Conservation (phyloP, 2,888 invertebrate genomes). For the Schrankia costaestrigalis region DNA sequence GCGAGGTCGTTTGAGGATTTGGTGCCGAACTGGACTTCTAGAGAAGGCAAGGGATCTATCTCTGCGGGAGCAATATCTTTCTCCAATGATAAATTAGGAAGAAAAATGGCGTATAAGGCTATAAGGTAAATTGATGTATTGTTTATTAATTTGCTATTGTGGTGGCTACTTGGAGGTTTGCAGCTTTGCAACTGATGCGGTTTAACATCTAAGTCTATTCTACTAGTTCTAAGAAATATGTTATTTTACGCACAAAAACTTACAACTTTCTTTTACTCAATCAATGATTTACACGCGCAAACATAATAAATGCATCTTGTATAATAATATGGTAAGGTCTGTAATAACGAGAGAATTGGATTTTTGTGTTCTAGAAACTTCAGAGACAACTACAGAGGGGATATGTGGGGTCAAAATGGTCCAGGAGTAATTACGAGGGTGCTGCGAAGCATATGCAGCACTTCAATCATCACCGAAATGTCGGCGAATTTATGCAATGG, state of each 20-base stretch:
- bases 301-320: too few relatives aligned
- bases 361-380: too few relatives aligned
- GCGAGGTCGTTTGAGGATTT: conserved; percentile 26
- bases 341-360: too few relatives aligned
- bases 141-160: too few relatives aligned
- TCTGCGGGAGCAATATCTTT: conserved; percentile 9
- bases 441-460: conserved; percentile 73
- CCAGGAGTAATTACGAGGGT: conserved; percentile 84
- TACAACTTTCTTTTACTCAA: too few relatives aligned
- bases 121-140: conserved; percentile 10
- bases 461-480: conserved; percentile 8
- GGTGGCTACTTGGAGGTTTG: too few relatives aligned
- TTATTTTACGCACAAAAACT: too few relatives aligned
- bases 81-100: conserved; percentile 15
- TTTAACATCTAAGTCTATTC: too few relatives aligned
- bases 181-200: too few relatives aligned
- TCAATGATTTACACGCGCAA: too few relatives aligned
- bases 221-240: too few relatives aligned
- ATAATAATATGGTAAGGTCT: too few relatives aligned
- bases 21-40: conserved; percentile 21
- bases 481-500: conserved; percentile 21
- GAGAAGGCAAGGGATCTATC: conserved; percentile 5
- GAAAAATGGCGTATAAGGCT: conserved; percentile 9
- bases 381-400: conserved; percentile 67
- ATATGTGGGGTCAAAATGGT: conserved; percentile 82